These are phyloP conservation scores for Thinocorus orbignyianus DNA, from an alignment of 2,113 vertebrate species.

Conservation along the genomic window DNA sequence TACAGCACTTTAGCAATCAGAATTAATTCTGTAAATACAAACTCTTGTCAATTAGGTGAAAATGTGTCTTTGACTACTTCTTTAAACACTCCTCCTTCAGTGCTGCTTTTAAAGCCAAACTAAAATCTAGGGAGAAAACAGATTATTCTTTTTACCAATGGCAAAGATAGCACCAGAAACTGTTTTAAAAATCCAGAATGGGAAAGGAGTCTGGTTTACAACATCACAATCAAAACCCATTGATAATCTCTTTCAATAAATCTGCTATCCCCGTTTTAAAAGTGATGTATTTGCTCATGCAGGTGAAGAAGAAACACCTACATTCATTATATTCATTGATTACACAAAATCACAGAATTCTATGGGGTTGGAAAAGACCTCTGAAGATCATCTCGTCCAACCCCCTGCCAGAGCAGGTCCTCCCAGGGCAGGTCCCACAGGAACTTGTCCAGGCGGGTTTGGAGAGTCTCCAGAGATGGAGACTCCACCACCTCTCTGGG, in stretches of 20 bases:
- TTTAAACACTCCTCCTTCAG: background rate
- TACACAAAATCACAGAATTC: too few species aligned
- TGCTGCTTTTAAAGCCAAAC: background rate
- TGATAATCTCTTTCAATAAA: background rate
- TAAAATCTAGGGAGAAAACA: background rate
- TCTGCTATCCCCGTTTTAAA: background rate
- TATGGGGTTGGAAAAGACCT: too few species aligned
- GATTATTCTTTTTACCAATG: background rate
- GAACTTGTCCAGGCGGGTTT: too few species aligned
- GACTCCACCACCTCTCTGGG: too few species aligned
- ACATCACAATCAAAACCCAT: background rate
- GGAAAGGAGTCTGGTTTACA: background rate
- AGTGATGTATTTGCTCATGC: background rate
- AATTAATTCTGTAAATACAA: background rate
- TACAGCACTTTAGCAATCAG: background rate
- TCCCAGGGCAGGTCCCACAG: too few species aligned
- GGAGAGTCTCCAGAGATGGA: too few species aligned
- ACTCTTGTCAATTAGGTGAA: background rate
- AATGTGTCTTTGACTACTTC: background rate
- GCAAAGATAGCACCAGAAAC: background rate
- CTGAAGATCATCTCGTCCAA: too few species aligned
- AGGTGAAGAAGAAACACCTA: background rate
- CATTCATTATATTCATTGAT: background rate
- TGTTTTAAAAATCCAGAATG: background rate
- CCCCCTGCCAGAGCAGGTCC: too few species aligned